Evolutionary conservation across 2,888 invertebrate genomes (phyloP), one percentile per base, ranked within the genome.

Genomic region (Microctonus brassicae): DNA sequence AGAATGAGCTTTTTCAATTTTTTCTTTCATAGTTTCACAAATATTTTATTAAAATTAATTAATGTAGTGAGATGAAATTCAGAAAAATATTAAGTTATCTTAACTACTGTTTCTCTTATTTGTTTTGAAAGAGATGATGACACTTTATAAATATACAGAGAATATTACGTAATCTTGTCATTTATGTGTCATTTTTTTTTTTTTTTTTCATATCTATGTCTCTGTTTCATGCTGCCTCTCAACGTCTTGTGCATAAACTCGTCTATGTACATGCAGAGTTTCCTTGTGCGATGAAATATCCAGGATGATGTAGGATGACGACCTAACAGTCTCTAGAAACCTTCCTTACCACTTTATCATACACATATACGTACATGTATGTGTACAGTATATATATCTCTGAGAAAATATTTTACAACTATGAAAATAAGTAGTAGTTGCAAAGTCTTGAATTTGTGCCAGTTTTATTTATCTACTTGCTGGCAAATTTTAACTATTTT

Each of bases 401-500:
- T 6, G 65, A 64, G 52, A 72, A 70, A 72, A 77, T 74, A 76
- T 76, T 77, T 78, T 73, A 74, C 64, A 76, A 72, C 74, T 69
- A 75, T 76, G 70, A 76, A 77, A 73, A 75, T 75, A 77, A 79
- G 75, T 71, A 75, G 72, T 65, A 66, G 73, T 72, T 76, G 57
- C 77, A 77, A 77, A 79, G 73, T 70, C 64, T 73, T 71, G 42
- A 76, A 72, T 75, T 76, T 66, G 29, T 68, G 42, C 70, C 66
- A 36, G 39, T 34, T 60, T 65, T 66, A 75, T 76, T 77, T 78
- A 72, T 76, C 72, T 75, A 63, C 70, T 68, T 42, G 64, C 60
- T 22, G 63, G 36, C 53, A 22, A 29, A 22, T 69, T 73, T 47
- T 72, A 66, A 36, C 17, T 52, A 36, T 63, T 33, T 66, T 13